These are phyloP conservation scores for Pherbina coryleti DNA, from an alignment of 2,888 invertebrate species.

Conservation along the genomic window DNA sequence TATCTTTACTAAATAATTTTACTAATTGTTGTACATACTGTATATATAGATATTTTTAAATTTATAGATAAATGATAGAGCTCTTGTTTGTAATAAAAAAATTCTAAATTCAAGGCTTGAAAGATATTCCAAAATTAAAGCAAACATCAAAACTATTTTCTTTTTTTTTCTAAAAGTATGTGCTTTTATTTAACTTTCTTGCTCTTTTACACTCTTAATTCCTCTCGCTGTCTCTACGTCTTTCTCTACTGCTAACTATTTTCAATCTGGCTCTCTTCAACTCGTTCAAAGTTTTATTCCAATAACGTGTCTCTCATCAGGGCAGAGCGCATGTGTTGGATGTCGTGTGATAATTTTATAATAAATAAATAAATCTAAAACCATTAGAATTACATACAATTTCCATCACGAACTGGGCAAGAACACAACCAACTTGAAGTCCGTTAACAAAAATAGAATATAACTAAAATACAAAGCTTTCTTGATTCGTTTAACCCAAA, in stretches of 20 bases:
- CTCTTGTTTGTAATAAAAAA: slow-evolving; percentile 6
- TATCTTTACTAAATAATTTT: slow-evolving; percentile 27
- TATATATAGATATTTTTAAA: slow-evolving; percentile 40
- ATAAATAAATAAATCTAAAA: slow-evolving; percentile 32
- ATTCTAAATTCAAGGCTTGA: background rate
- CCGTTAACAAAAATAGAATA: slow-evolving; percentile 24
- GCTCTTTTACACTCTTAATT: background rate
- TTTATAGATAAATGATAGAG: slow-evolving; percentile 40
- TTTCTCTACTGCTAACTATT: background rate
- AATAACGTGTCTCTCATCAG: slow-evolving; percentile 68
- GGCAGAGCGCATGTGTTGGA: slow-evolving; percentile 72
- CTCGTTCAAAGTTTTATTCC: slow-evolving; percentile 48
- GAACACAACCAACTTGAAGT: slow-evolving; percentile 46
- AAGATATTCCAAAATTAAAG: slow-evolving; percentile 13
- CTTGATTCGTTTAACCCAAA: slow-evolving; percentile 35
- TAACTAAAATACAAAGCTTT: slow-evolving; percentile 36
- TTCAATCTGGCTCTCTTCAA: background rate
- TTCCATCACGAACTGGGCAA: slow-evolving; percentile 24
- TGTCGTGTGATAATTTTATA: slow-evolving; percentile 62
- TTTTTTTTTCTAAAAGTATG: slow-evolving; percentile 28
- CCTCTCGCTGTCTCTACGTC: slow-evolving; percentile 53
- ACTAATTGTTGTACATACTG: slow-evolving; percentile 52
- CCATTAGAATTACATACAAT: slow-evolving; percentile 26
- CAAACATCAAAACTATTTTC: slow-evolving; percentile 42
- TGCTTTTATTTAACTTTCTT: slow-evolving; percentile 11